These are phyloP conservation scores for Chalcosyrphus nemorum DNA, from an alignment of 2,888 invertebrate genomes.

Conservation along the genomic window DNA sequence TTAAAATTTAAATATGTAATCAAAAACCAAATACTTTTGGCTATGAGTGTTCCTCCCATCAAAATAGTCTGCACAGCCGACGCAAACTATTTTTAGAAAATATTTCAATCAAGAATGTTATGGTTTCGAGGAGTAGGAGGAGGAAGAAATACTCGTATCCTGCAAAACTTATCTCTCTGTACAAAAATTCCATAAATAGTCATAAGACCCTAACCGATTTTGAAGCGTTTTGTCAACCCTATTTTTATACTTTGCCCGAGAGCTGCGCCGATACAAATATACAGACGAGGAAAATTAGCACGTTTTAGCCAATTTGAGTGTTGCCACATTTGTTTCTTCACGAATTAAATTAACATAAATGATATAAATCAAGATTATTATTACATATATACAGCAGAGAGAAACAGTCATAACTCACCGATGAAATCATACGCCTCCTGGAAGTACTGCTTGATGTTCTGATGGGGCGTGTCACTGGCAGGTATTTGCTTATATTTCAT, in stretches of 20 bases:
- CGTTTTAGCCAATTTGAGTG: slow-evolving; percentile 49
- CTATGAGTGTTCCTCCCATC: slow-evolving; percentile 34
- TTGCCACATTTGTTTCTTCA: slow-evolving; percentile 35
- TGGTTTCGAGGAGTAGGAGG: background rate
- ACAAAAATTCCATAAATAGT: slow-evolving; percentile 23
- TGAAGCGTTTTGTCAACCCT: slow-evolving; percentile 14
- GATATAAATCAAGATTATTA: slow-evolving; percentile 32
- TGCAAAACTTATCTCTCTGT: background rate
- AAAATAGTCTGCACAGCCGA: slow-evolving; percentile 12
- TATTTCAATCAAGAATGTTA: slow-evolving; percentile 1
- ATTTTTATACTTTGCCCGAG: slow-evolving; percentile 22
- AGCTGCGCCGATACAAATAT: no score
- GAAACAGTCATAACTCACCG: slow-evolving; percentile 84
- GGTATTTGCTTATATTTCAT: slow-evolving; percentile 90
- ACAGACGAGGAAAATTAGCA: slow-evolving; percentile 42
- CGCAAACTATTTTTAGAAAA: slow-evolving; percentile 52
- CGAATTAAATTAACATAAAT: slow-evolving; percentile 63
- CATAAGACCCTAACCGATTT: slow-evolving; percentile 26
- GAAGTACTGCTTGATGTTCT: slow-evolving; percentile 94
- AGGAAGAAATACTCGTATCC: no score
- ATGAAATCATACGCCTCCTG: slow-evolving; percentile 93
- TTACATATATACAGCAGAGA: background rate
- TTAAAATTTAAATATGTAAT: background rate
- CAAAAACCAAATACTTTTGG: slow-evolving; percentile 24
- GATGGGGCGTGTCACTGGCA: slow-evolving; percentile 91